Evolutionary conservation across 2,888 invertebrate genomes (phyloP).

Genomic region (Drosophila mulleri): DNA sequence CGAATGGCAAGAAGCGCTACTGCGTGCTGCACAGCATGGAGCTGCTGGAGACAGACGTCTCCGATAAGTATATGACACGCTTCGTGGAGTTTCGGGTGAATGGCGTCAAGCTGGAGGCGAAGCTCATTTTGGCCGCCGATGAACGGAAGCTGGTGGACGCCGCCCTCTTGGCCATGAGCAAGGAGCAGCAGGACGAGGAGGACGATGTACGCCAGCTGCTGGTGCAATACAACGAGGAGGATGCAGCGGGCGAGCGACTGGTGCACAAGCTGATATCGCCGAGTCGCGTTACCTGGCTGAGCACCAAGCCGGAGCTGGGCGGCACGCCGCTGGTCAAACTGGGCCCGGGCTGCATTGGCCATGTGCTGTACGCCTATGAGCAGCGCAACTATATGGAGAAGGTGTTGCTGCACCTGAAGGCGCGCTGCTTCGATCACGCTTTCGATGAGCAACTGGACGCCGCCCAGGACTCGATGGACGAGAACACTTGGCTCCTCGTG

Average conservation of each 20-base stretch:
- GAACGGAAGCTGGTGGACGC: constrained; percentile 64
- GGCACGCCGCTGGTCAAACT: constrained; percentile 48
- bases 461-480: constrained; percentile 26
- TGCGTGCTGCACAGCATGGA: constrained; percentile 77
- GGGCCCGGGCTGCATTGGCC: constrained; percentile 44
- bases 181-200: constrained; percentile 39
- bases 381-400: constrained; percentile 61
- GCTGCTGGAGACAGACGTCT: constrained; percentile 64
- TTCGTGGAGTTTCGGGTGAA: constrained; percentile 67
- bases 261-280: constrained; percentile 63
- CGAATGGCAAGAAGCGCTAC: constrained; percentile 41
- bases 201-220: constrained; percentile 39
- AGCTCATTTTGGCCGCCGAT: constrained; percentile 73
- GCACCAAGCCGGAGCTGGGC: constrained; percentile 36
- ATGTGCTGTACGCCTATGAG: constrained; percentile 61
- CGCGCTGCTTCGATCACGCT: constrained; percentile 62
- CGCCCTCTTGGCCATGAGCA: constrained; percentile 50
- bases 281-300: constrained; percentile 46
- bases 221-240: constrained; percentile 64
- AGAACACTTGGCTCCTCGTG: constrained; percentile 71
- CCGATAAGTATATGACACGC: constrained; percentile 68
- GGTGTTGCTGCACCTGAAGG: constrained; percentile 63
- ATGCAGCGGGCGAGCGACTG: constrained; percentile 36
- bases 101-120: constrained; percentile 60
- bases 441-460: constrained; percentile 55